phyloP scores from a whole-genome alignment of 2,888 invertebrate genomes.

The Eilema depressum region DNA sequence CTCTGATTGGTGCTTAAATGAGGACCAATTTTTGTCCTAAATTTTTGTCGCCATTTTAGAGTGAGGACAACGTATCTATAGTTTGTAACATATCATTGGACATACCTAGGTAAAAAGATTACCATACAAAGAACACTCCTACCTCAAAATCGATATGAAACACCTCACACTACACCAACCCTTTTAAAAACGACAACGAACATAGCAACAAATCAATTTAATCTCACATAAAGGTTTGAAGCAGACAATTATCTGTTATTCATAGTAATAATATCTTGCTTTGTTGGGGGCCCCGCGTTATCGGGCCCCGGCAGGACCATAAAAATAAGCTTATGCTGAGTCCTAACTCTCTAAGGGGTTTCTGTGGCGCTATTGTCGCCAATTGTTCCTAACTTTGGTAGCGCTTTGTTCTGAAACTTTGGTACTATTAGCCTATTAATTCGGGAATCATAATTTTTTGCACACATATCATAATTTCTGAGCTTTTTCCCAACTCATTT shows the following conservation, averaged over 20 bases:
- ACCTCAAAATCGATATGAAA: not conserved
- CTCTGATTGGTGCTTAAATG: too few relatives aligned
- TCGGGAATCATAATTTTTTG: not conserved
- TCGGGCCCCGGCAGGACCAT: constrained; percentile 81
- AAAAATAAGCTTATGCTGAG: constrained; percentile 85
- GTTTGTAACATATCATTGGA: too few relatives aligned
- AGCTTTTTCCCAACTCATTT: too few relatives aligned
- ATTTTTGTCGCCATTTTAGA: too few relatives aligned
- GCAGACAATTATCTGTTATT: constrained; percentile 79
- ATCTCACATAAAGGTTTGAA: constrained; percentile 52
- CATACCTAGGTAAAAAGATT: too few relatives aligned
- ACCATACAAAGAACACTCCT: not conserved
- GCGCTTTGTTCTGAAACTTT: constrained; percentile 15
- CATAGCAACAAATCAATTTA: constrained; percentile 52
- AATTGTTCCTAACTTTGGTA: constrained; percentile 37
- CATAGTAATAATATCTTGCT: constrained; percentile 80
- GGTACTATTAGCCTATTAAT: not conserved
- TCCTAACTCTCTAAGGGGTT: constrained; percentile 72
- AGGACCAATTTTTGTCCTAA: too few relatives aligned
- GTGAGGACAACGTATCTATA: too few relatives aligned
- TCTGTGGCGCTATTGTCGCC: constrained; percentile 61
- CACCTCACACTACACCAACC: constrained; percentile 17
- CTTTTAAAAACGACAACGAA: constrained; percentile 30
- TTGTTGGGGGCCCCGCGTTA: constrained; percentile 77
- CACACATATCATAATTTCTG: too few relatives aligned